Conservation (phyloP, 2,113 vertebrate species). For the Bettongia penicillata region DNA sequence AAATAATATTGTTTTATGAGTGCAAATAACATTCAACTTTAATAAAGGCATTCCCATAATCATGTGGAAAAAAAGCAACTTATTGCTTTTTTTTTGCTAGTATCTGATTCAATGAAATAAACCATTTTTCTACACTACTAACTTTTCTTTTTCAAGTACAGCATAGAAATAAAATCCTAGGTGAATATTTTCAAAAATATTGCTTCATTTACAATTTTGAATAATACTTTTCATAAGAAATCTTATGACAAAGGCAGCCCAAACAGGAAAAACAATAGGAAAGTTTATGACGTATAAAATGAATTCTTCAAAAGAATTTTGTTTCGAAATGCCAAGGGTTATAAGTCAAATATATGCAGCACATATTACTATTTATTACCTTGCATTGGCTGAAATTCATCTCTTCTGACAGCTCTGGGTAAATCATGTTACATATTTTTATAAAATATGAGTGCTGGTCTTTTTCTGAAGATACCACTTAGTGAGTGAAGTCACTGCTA, state of each 20-base stretch:
- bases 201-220: conserved; percentile 81
- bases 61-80: conserved; percentile 63
- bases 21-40: conserved; percentile 65
- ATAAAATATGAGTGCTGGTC: conserved; percentile 90
- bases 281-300: conserved; percentile 87
- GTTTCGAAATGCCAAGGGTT: conserved; percentile 95
- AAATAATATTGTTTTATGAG: conserved; percentile 33
- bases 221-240: conserved; percentile 75
- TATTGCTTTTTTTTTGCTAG: conserved; percentile 25
- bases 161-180: conserved; percentile 65
- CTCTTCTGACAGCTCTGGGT: conserved; percentile 95
- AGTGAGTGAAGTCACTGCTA: conserved; percentile 84
- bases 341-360: conserved; percentile 95
- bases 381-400: conserved; percentile 93
- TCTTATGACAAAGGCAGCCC: conserved; percentile 79
- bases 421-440: conserved; percentile 92
- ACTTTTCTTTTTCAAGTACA: conserved; percentile 69
- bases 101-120: conserved; percentile 77
- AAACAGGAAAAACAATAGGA: conserved; percentile 84
- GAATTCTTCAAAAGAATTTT: conserved; percentile 89
- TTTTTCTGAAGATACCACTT: conserved; percentile 84
- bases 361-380: conserved; percentile 96
- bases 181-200: conserved; percentile 77
- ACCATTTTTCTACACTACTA: conserved; percentile 71
- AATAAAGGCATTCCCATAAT: conserved; percentile 71